Evolutionary conservation across 2,888 invertebrate species (phyloP), one percentile per base, ranked within the genome.

Genomic region (Carcina quercana): DNA sequence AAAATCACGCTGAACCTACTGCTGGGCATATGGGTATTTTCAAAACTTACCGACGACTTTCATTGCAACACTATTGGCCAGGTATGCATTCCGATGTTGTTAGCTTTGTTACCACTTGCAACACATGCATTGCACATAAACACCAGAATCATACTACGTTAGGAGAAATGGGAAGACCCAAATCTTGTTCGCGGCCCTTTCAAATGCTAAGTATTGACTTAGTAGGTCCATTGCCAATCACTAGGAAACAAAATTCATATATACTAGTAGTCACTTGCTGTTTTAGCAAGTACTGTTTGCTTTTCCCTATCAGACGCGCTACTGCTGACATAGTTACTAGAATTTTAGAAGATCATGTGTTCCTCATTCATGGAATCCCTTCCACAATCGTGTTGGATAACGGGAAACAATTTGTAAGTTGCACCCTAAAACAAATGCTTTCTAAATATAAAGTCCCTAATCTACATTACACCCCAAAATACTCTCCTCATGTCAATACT

Each of bases 401-500:
- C 24, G 49, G 45, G 0, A 45, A 37, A 20, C 45, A 47, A 14
- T 45, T 47, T 28, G 28, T 13, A n/a, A n/a, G n/a, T n/a, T n/a
- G n/a, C n/a, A n/a, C n/a, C n/a, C n/a, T n/a, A n/a, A n/a, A n/a
- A n/a, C n/a, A n/a, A n/a, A n/a, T n/a, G n/a, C n/a, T n/a, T n/a
- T n/a, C n/a, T n/a, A n/a, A n/a, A n/a, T n/a, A n/a, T n/a, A n/a
- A n/a, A n/a, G n/a, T n/a, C n/a, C n/a, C n/a, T n/a, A n/a, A n/a
- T n/a, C n/a, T n/a, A n/a, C n/a, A n/a, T n/a, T 40, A 32, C 6
- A 45, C 44, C 0, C 42, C 44, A 3, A 27, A 37, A 7, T 61
- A 64, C 34, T 49, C 56, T 11, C 58, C 64, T 0, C 63, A 65
- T 40, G 37, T 39, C 1, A 63, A 65, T 32, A 53, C 57, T 2